Evolutionary conservation across 2,797 vertebrate genomes (phyloP), one percentile per base, ranked within the genome.

Genomic region (Falco cherrug): DNA sequence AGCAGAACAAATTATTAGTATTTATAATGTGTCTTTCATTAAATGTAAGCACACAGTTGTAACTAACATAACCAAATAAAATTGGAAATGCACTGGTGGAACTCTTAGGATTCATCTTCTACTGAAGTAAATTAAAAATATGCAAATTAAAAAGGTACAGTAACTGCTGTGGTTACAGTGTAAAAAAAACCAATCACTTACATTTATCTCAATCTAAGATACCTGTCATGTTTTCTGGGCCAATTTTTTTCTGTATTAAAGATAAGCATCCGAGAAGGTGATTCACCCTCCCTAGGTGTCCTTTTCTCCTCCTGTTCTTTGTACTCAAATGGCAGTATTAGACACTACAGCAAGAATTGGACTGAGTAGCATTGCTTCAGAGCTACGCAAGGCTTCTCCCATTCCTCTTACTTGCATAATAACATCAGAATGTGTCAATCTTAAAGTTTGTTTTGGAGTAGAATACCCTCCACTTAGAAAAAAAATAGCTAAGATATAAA

Each of bases 81-180:
- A 93, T 39, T 87, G 75, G 31, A 89, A 91, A 92, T 54, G 56
- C 95, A 71, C 51, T 92, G 84, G 77, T 91, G 56, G 50, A 92
- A 91, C 60, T 77, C 87, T 73, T 47, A 80, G 79, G 79, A 94
- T 93, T 95, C 71, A 80, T 95, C 68, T 87, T 64, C 89, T 74
- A 69, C 51, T 77, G 28, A 82, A 89, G 63, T 63, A 95, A 95
- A 97, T 89, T 92, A 47, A 95, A 97, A 97, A 91, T 87, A 95
- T 74, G 93, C 71, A 95, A 92, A 97, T 92, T 47, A 31, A 87
- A 93, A 91, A 73, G 35, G 43, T 93, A 73, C 48, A 88, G 51
- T 77, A 87, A 92, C 63, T 61, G 61, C 45, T 80, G 35, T 37
- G 31, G 74, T 67, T 84, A 65, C 17, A 43, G 41, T 43, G n/a